Base-by-base conservation (phyloP, 2,888 invertebrate genomes). In the Rhaphigaster nebulosa region DNA sequence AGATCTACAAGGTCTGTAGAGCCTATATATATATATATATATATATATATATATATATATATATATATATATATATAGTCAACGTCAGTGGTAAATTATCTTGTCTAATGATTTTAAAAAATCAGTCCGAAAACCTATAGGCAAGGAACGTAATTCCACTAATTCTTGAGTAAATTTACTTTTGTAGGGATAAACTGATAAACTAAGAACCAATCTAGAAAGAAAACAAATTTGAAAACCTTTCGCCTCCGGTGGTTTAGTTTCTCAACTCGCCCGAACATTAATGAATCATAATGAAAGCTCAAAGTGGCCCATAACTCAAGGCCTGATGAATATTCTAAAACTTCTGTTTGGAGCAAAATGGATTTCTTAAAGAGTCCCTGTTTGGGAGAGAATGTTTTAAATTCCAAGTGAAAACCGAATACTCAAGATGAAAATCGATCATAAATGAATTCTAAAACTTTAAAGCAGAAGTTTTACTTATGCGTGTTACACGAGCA, bases 241-340 rank as follows among this genome's bases (percentile, higher is more conserved):
- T 76, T 76, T 76, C 70, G 34, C 70, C 38, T 8, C 20, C 70
- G 70, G 70, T 76, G 70, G 70, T 76, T 76, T 76, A 76, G 70
- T 38, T 76, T 20, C 70, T 38, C 20, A 76, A 76, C 70, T 76
- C 38, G 29, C 34, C 70, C 70, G 29, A 76, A 76, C 70, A 76
- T 76, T 76, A 76, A 76, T 76, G 70, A 76, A 76, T 76, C 70
- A 76, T 76, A 76, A 76, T 76, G 70, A 38, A 76, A 18, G 29
- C 70, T 76, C 34, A 76, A 76, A 76, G 70, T 76, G 34, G 70
- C 70, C 70, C 70, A 76, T 76, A 76, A 76, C 70, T 76, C 70
- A 76, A 76, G 38, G 20, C 34, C 34, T 76, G 70, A 76, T 76
- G 70, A 76, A 76, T 76, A 76, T 76, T 76, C 70, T 76, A 76